Conservation (phyloP, 2,888 invertebrate genomes). For the Erebia ligea region DNA sequence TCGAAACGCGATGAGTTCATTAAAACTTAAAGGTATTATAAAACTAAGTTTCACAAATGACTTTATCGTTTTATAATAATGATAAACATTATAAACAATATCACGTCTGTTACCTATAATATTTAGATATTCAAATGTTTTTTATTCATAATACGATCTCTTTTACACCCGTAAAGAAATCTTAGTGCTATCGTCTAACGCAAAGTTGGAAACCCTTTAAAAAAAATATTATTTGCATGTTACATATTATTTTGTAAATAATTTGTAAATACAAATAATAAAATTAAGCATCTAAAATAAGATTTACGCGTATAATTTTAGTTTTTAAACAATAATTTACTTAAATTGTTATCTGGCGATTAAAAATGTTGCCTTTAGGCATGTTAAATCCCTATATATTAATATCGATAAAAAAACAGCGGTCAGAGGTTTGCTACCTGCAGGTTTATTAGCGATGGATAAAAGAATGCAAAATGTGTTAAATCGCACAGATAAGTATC, state of each 20-base stretch:
- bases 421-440: conserved; percentile 72
- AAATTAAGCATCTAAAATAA: too few species aligned
- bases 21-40: conserved; percentile 71
- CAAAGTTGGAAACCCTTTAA: too few species aligned
- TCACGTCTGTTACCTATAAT: neutral
- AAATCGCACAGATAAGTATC: conserved; percentile 79
- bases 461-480: conserved; percentile 80
- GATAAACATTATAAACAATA: neutral
- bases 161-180: too few species aligned
- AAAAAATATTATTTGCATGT: too few species aligned
- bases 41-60: conserved; percentile 43
- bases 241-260: neutral
- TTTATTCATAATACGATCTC: too few species aligned
- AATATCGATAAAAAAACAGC: conserved; percentile 21
- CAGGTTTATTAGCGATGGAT: conserved; percentile 73
- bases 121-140: conserved; percentile 8
- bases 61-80: conserved; percentile 8
- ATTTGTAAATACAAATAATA: too few species aligned
- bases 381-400: neutral
- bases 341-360: neutral
- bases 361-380: neutral
- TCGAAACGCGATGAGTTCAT: conserved; percentile 60
- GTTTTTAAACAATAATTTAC: too few species aligned
- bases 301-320: too few species aligned
- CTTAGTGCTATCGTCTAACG: too few species aligned